phyloP scores from a whole-genome alignment of 2,888 invertebrate species.

The Hirudinaria manillensis region DNA sequence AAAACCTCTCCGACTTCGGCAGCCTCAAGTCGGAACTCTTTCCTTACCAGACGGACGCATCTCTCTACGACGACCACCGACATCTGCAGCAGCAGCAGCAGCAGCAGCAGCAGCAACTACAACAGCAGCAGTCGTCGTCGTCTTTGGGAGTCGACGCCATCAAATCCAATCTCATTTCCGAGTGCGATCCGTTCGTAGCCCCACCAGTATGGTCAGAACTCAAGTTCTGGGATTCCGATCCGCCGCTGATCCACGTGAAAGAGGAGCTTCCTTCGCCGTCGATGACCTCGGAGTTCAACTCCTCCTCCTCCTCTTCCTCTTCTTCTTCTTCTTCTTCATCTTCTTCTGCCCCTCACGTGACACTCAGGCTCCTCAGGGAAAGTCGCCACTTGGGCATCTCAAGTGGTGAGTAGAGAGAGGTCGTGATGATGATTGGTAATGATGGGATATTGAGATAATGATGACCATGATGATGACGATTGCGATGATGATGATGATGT shows the following conservation, averaged over 20 bases:
- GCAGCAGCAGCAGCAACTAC: not conserved
- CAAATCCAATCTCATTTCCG: not conserved
- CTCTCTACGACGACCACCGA: slow-evolving; percentile 4
- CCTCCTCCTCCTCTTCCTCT: not conserved
- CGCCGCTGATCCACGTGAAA: not conserved
- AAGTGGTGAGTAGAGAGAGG: not conserved
- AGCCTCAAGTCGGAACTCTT: not conserved
- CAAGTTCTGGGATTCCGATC: not conserved
- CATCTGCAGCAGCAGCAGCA: not conserved
- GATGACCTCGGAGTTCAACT: not conserved
- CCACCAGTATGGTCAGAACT: not conserved
- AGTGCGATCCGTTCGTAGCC: not conserved
- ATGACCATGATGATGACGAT: too few species aligned
- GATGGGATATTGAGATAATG: too few species aligned
- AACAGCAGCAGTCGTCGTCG: not conserved
- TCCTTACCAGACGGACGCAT: not conserved
- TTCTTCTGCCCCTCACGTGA: not conserved
- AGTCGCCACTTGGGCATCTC: not conserved
- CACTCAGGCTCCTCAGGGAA: not conserved
- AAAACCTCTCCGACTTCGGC: not conserved
- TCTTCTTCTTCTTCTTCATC: not conserved
- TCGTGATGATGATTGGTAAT: too few species aligned
- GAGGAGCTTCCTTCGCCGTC: not conserved
- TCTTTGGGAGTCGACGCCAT: not conserved
- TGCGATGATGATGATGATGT: too few species aligned